These are phyloP conservation scores for Neofelis nebulosa DNA, from an alignment of 2,113 vertebrate species.

Conservation along the genomic window DNA sequence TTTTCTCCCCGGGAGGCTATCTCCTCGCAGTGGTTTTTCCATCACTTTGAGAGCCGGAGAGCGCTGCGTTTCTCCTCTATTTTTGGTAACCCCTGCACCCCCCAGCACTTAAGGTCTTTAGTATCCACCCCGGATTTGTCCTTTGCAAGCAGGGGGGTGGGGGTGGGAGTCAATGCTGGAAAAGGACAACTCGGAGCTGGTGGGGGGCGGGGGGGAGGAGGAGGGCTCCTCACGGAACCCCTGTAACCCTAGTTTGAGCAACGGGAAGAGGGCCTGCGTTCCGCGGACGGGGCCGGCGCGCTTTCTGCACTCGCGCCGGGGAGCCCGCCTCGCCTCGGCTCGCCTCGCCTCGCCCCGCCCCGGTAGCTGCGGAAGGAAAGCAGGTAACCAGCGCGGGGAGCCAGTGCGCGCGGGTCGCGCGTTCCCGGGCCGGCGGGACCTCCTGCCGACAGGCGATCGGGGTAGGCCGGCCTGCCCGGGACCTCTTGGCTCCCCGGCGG, in stretches of 20 bases:
- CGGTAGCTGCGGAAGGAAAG: not conserved
- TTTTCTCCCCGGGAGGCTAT: not conserved
- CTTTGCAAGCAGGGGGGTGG: not conserved
- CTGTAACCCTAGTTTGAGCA: not conserved
- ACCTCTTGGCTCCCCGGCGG: not conserved
- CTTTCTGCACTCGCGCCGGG: not conserved
- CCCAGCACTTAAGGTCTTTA: not conserved
- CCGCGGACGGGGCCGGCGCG: not conserved
- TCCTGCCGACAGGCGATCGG: not conserved
- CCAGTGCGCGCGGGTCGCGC: not conserved
- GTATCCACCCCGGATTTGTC: not conserved
- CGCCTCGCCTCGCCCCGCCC: not conserved
- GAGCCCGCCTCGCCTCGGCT: not conserved
- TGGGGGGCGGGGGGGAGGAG: not conserved
- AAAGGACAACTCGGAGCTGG: not conserved
- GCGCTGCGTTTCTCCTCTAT: not conserved
- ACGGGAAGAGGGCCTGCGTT: not conserved
- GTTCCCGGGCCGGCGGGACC: not conserved
- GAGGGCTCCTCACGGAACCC: not conserved
- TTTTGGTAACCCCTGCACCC: not conserved
- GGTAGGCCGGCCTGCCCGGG: not conserved
- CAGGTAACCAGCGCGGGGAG: slow-evolving; percentile 35
- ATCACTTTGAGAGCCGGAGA: not conserved
- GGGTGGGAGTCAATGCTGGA: not conserved
- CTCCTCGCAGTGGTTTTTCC: not conserved